These are phyloP conservation scores for Ardeotis arabs DNA, from an alignment of 2,113 vertebrate species.

Conservation along the genomic window DNA sequence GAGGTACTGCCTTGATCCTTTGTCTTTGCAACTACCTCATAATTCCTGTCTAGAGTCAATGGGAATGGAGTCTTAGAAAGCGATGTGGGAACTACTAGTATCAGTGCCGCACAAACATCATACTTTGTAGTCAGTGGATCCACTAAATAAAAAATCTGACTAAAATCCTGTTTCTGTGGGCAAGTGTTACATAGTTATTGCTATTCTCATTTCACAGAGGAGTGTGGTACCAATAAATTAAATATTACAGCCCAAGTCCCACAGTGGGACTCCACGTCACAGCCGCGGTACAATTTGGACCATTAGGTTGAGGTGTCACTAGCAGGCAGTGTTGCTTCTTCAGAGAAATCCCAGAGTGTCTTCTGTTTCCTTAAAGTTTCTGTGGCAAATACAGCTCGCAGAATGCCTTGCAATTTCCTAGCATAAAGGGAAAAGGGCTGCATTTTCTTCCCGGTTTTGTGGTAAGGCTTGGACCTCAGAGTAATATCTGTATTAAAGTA, in stretches of 20 bases:
- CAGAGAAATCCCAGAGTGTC: neutral
- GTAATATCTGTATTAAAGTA: neutral
- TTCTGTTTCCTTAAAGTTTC: neutral
- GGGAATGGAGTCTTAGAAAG: neutral
- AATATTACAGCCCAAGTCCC: neutral
- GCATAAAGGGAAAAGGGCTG: neutral
- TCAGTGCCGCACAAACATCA: neutral
- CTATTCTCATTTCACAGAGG: neutral
- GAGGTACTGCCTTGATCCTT: neutral
- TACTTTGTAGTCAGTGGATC: neutral
- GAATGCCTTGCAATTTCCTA: neutral
- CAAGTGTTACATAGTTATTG: neutral
- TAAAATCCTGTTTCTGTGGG: neutral
- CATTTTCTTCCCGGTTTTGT: neutral
- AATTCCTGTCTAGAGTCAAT: neutral
- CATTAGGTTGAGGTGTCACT: neutral
- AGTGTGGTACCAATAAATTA: neutral
- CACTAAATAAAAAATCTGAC: neutral
- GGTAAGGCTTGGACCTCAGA: neutral
- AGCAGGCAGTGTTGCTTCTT: neutral
- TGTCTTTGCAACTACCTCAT: neutral
- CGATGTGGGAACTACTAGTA: neutral
- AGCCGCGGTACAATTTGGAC: neutral
- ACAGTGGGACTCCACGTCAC: accelerated
- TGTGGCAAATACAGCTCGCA: neutral